phyloP scores from a whole-genome alignment of 2,113 vertebrate genomes.

The Ondatra zibethicus region DNA sequence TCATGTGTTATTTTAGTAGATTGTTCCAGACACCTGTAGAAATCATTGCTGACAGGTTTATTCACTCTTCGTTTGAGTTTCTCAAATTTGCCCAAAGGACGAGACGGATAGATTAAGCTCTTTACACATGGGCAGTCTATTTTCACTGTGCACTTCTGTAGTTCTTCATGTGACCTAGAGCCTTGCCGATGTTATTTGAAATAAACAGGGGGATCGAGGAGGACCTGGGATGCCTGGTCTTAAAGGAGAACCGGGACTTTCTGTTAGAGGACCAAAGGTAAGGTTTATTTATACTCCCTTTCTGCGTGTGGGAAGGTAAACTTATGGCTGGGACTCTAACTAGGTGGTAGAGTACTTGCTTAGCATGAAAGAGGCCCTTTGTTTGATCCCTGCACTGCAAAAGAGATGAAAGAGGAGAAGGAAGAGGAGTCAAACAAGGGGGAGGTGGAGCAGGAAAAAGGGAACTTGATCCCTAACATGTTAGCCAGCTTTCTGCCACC shows the following conservation, averaged over 20 bases:
- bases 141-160: not conserved
- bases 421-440: too few relatives aligned
- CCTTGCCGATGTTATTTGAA: constrained; percentile 54
- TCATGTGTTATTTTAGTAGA: not conserved
- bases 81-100: not conserved
- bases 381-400: not conserved
- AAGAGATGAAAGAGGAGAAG: not conserved
- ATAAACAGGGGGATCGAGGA: constrained; percentile 84
- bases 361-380: not conserved
- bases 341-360: not conserved
- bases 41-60: constrained; percentile 3
- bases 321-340: not conserved
- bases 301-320: not conserved
- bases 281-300: not conserved
- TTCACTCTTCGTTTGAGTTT: constrained; percentile 40
- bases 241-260: constrained; percentile 82
- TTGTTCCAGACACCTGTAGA: not conserved
- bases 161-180: not conserved
- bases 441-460: not conserved
- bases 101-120: not conserved
- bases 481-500: constrained; percentile 6
- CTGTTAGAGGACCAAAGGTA: constrained; percentile 85
- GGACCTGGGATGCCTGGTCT: constrained; percentile 75
- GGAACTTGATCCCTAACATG: not conserved
- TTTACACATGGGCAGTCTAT: not conserved